Base-by-base conservation (phyloP, 1,140 invertebrate genomes). In the Microplitis mediator region DNA sequence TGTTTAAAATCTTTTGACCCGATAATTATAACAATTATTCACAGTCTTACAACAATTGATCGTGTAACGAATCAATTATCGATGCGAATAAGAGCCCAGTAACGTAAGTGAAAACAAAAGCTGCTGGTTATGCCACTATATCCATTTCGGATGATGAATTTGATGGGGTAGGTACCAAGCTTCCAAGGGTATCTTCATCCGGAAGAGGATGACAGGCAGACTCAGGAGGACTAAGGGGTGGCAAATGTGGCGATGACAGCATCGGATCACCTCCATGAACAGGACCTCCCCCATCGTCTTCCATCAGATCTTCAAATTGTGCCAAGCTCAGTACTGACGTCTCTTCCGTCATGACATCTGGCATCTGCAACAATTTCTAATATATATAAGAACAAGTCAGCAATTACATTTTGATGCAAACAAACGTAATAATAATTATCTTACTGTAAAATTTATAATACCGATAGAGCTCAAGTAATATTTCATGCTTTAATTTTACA, bases 221-320 rank as follows among this genome's bases (percentile, higher is more conserved):
- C 11, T 84, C 81, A n/a, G 86, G 81, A 39, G 86, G 84, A 69
- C 84, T 86, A 34, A 85, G 68, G 0, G 84, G 83, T 34, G 88
- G 85, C 31, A 90, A 81, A 71, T 88, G 87, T 5, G 89, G 87
- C 16, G 90, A 90, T 13, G 89, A 90, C 32, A 91, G 77, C 88
- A 91, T 93, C 13, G 92, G 92, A 80, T 94, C 92, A 51, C 91
- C 90, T 71, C 88, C 85, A 71, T 90, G 89, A 2, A 92, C 88
- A 0, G 91, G 89, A 54, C 86, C 88, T 66, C 88, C 89, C 13
- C 92, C 91, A 78, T 95, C 94, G 77, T 95, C 94, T 76, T 94
- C 93, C 92, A 95, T 94, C 66, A 94, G 87, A 84, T 95, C 93
- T 76, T 94, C 93, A 72, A 94, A 90, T 73, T 93, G 91, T 72